A percentile compares a stretch with the other conserved stretches of the same genome.
Conservation (phyloP, 2,888 invertebrate genomes). For the Hipparchia sbordonii region DNA sequence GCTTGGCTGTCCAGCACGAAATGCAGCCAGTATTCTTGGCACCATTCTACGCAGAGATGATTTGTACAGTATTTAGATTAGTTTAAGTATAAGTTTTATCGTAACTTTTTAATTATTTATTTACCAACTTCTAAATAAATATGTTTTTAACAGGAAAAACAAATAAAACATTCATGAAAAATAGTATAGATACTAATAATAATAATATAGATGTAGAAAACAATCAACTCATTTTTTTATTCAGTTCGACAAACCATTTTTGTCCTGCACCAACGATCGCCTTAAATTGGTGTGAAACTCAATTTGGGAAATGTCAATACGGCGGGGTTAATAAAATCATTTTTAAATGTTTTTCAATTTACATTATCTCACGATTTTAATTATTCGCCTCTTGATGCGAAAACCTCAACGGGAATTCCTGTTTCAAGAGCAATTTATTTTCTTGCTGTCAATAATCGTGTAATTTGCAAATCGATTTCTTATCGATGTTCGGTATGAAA, state of each 20-base stretch:
- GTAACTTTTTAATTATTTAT: too few relatives aligned
- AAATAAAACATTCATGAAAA: too few relatives aligned
- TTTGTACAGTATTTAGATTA: too few relatives aligned
- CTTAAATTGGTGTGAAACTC: slow-evolving; percentile 35
- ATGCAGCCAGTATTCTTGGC: too few relatives aligned
- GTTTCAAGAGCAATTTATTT: slow-evolving; percentile 34
- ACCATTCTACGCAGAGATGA: too few relatives aligned
- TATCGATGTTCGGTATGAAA: slow-evolving; percentile 4
- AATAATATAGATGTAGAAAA: too few relatives aligned
- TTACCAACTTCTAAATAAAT: too few relatives aligned
- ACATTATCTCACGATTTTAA: slow-evolving; percentile 48
- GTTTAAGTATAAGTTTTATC: too few relatives aligned
- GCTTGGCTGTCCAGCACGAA: too few relatives aligned
- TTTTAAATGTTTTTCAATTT: slow-evolving; percentile 44
- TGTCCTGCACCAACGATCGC: neutral
- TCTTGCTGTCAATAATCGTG: slow-evolving; percentile 24
- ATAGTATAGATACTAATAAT: too few relatives aligned
- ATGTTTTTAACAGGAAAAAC: too few relatives aligned
- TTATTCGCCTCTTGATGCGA: slow-evolving; percentile 37
- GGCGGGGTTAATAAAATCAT: slow-evolving; percentile 42
- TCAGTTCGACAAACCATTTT: slow-evolving; percentile 12
- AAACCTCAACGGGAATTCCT: slow-evolving; percentile 27
- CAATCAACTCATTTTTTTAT: neutral
- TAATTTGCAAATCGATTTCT: slow-evolving; percentile 12
- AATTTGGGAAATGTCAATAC: slow-evolving; percentile 41